A percentile compares a stretch with the other conserved stretches of the same genome.
Evolutionary conservation across 2,797 vertebrate genomes (phyloP).

Genomic region (Channallabes apus): DNA sequence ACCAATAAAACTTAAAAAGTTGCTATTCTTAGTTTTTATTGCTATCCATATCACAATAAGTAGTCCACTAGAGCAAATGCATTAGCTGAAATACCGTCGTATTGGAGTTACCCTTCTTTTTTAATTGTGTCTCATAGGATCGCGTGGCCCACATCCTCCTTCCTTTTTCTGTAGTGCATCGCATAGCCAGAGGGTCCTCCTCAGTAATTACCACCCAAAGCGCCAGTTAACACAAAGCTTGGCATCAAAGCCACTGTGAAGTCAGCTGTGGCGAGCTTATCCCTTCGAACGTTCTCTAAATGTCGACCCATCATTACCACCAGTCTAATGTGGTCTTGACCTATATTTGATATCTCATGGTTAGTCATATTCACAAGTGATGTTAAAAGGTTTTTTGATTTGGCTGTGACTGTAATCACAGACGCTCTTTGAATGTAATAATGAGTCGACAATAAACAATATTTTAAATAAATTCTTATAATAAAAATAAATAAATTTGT

Average conservation of each 20-base stretch:
- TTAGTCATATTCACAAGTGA: background rate
- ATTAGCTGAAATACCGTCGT: background rate
- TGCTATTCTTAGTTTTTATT: background rate
- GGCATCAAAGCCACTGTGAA: slow-evolving; percentile 66
- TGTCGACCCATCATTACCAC: slow-evolving; percentile 15
- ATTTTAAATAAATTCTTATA: background rate
- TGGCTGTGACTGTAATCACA: background rate
- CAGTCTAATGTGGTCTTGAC: slow-evolving; percentile 2
- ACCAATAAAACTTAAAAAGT: background rate
- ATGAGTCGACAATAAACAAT: no score
- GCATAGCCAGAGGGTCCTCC: slow-evolving; percentile 34
- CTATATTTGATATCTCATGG: slow-evolving; percentile 21
- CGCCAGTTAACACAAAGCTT: slow-evolving; percentile 67
- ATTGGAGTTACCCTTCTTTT: slow-evolving; percentile 11
- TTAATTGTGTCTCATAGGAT: slow-evolving; percentile 36
- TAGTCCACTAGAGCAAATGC: slow-evolving; percentile 18
- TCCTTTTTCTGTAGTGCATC: slow-evolving; percentile 33
- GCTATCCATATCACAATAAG: slow-evolving; percentile 7
- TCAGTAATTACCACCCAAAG: slow-evolving; percentile 68
- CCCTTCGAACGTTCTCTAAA: background rate
- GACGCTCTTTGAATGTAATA: background rate
- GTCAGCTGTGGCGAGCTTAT: slow-evolving; percentile 28
- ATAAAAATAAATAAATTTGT: background rate
- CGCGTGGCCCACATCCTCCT: slow-evolving; percentile 32
- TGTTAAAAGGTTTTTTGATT: background rate